Evolutionary conservation across 2,113 vertebrate species (phyloP).

Genomic region (Poecilia latipinna): DNA sequence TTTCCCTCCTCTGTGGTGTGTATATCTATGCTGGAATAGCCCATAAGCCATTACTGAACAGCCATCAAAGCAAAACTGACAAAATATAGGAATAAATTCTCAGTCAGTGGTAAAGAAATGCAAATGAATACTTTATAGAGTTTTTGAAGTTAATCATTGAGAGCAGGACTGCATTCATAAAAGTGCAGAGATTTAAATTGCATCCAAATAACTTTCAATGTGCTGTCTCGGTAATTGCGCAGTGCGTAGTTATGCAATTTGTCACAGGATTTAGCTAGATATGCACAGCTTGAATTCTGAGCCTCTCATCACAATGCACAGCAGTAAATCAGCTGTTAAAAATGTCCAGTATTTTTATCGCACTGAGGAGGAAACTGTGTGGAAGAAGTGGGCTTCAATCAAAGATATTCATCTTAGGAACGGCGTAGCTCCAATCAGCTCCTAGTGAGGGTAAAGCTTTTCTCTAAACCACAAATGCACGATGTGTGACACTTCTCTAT

Average conservation of each 20-base stretch:
- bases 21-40: slow-evolving; percentile 50
- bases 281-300: slow-evolving; percentile 45
- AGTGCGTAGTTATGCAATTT: slow-evolving; percentile 20
- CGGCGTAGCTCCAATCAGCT: slow-evolving; percentile 5
- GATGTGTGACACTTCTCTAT: not conserved
- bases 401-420: not conserved
- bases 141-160: slow-evolving; percentile 43
- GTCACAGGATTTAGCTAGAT: slow-evolving; percentile 14
- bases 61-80: slow-evolving; percentile 67
- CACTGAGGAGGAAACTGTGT: slow-evolving; percentile 8
- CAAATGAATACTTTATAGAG: slow-evolving; percentile 35
- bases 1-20: slow-evolving; percentile 25
- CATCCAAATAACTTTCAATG: slow-evolving; percentile 12
- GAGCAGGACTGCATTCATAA: slow-evolving; percentile 29
- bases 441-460: not conserved
- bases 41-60: slow-evolving; percentile 57
- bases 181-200: slow-evolving; percentile 26
- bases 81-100: slow-evolving; percentile 35
- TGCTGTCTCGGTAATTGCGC: slow-evolving; percentile 18
- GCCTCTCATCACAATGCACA: slow-evolving; percentile 55
- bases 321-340: slow-evolving; percentile 38
- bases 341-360: slow-evolving; percentile 37
- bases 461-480: not conserved
- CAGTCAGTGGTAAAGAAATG: slow-evolving; percentile 30
- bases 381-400: slow-evolving; percentile 17